Conservation (phyloP, 1,140 invertebrate species). For the Anoplolepis gracilipes region DNA sequence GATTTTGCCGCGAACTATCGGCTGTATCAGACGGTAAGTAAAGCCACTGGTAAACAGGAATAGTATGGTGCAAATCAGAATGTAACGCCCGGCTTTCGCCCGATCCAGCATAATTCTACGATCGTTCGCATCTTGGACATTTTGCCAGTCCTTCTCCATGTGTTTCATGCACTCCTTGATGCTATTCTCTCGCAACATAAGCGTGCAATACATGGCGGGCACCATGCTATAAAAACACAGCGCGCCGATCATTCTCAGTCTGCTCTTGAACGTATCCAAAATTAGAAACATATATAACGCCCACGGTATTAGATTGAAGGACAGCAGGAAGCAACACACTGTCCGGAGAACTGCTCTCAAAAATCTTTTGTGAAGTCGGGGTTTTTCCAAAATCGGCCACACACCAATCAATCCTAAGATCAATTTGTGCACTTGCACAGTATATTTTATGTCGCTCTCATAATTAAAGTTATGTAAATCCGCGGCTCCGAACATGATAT, state of each 20-base stretch:
- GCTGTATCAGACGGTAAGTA: slow-evolving; percentile 54
- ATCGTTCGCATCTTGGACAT: slow-evolving; percentile 5
- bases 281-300: slow-evolving; percentile 13
- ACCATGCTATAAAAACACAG: slow-evolving; percentile 26
- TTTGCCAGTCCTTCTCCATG: slow-evolving; percentile 60
- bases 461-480: slow-evolving; percentile 6
- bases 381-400: slow-evolving; percentile 32
- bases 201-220: neutral
- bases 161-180: slow-evolving; percentile 58
- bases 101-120: slow-evolving; percentile 57
- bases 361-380: neutral
- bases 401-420: slow-evolving; percentile 52
- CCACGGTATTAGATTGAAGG: slow-evolving; percentile 50
- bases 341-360: neutral
- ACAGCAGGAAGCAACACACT: slow-evolving; percentile 20
- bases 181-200: slow-evolving; percentile 29
- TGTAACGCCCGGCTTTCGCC: slow-evolving; percentile 32
- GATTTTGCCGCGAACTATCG: slow-evolving; percentile 45
- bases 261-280: slow-evolving; percentile 5
- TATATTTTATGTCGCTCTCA: slow-evolving; percentile 15
- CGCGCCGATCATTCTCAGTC: slow-evolving; percentile 25
- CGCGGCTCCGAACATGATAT: neutral
- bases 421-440: slow-evolving; percentile 27
- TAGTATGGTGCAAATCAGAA: slow-evolving; percentile 37
- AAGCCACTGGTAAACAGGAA: slow-evolving; percentile 62